phyloP scores from a whole-genome alignment of 2,797 vertebrate species.

The Gymnoscopelus braueri region DNA sequence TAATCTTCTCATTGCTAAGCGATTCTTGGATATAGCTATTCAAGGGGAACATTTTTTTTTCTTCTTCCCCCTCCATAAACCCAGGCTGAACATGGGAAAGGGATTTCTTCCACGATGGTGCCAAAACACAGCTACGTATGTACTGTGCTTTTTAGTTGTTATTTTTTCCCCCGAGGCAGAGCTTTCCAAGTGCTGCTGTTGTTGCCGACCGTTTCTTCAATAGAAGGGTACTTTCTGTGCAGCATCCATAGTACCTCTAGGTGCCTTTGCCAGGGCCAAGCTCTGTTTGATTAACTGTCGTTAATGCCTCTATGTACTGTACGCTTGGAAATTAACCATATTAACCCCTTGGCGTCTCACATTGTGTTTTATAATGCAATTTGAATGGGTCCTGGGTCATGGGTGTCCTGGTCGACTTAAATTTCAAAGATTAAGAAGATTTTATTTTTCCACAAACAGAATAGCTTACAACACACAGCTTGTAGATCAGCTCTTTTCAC shows the following conservation, averaged over 20 bases:
- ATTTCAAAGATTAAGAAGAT: too few relatives aligned
- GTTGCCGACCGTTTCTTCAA: neutral
- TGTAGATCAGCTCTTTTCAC: too few relatives aligned
- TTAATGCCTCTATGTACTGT: conserved; percentile 26
- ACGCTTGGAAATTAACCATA: too few relatives aligned
- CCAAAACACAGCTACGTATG: conserved; percentile 9
- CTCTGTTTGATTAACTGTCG: neutral
- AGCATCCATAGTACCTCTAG: neutral
- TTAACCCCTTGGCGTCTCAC: too few relatives aligned
- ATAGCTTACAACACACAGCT: too few relatives aligned
- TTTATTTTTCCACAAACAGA: too few relatives aligned
- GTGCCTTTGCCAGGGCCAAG: neutral
- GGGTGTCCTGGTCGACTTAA: too few relatives aligned
- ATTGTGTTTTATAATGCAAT: too few relatives aligned
- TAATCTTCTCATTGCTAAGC: conserved; percentile 81
- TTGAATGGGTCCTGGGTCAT: too few relatives aligned
- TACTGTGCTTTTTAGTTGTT: neutral
- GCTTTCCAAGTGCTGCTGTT: neutral
- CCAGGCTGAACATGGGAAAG: conserved; percentile 28
- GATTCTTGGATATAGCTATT: conserved; percentile 74
- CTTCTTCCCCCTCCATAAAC: conserved; percentile 39
- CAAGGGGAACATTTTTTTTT: conserved; percentile 59
- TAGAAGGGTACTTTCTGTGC: neutral
- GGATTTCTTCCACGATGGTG: conserved; percentile 25
- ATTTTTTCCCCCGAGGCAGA: neutral